A percentile compares a stretch with the other conserved stretches of the same genome.
These are phyloP conservation scores for Seira sanloemensis DNA, from an alignment of 2,888 invertebrate genomes.

Conservation along the genomic window DNA sequence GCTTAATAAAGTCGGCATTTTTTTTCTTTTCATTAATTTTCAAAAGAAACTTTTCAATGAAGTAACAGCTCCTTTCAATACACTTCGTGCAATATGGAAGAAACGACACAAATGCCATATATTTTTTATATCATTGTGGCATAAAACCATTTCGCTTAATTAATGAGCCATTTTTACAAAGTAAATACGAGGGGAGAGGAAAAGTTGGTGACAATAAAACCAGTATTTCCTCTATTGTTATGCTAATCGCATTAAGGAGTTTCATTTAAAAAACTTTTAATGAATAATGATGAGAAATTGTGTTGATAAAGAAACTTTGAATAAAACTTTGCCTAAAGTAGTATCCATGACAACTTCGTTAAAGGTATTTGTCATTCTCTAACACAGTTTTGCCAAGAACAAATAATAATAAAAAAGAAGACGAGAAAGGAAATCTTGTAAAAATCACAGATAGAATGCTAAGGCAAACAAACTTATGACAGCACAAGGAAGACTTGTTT, in stretches of 20 bases:
- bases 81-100: background rate
- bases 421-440: too few relatives aligned
- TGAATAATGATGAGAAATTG: background rate
- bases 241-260: background rate
- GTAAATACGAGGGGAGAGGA: too few relatives aligned
- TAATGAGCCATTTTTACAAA: background rate
- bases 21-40: background rate
- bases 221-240: constrained; percentile 4
- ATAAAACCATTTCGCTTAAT: background rate
- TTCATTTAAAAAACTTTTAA: background rate
- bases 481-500: too few relatives aligned
- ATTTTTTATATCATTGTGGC: background rate
- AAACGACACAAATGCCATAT: background rate
- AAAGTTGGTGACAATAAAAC: background rate
- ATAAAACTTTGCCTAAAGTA: too few relatives aligned
- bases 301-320: background rate
- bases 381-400: too few relatives aligned
- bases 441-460: too few relatives aligned
- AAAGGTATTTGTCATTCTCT: too few relatives aligned
- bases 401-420: too few relatives aligned
- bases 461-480: too few relatives aligned
- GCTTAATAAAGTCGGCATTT: background rate
- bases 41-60: background rate
- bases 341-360: too few relatives aligned
- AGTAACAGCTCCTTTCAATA: background rate